Evolutionary conservation across 1,140 invertebrate species (phyloP).

Genomic region (Brachionus plicatilis): DNA sequence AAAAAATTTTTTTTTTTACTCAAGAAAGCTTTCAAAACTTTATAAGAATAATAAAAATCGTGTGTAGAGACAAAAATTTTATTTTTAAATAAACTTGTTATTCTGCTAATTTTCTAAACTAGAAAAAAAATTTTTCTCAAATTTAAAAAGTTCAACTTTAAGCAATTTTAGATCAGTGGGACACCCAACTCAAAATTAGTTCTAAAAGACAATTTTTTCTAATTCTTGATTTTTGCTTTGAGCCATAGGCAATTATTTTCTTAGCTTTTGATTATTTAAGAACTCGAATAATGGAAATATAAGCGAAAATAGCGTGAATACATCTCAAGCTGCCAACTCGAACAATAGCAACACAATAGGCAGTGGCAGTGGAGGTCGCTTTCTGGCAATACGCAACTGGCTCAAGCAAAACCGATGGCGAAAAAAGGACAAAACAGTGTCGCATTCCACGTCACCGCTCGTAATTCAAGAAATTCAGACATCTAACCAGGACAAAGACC

Average conservation of each 20-base stretch:
- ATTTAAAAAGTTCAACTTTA: background rate
- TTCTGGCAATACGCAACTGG: slow-evolving; percentile 37
- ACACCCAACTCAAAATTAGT: background rate
- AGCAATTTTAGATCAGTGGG: background rate
- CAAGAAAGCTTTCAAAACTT: background rate
- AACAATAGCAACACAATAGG: slow-evolving; percentile 7
- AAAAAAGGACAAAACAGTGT: slow-evolving; percentile 23
- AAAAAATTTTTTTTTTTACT: background rate
- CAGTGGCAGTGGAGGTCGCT: slow-evolving; percentile 6
- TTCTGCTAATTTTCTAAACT: background rate
- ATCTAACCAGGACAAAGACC: background rate
- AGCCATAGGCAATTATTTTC: background rate
- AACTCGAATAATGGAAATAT: background rate
- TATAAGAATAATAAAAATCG: background rate
- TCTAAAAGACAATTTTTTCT: background rate
- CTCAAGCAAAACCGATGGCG: slow-evolving; percentile 34
- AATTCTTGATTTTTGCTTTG: background rate
- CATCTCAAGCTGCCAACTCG: background rate
- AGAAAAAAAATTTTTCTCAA: background rate
- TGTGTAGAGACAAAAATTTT: background rate
- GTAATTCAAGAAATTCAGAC: slow-evolving; percentile 37
- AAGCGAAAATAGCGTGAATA: background rate
- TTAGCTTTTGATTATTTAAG: background rate
- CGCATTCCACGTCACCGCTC: background rate
- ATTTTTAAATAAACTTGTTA: background rate